phyloP scores from a whole-genome alignment of 2,113 vertebrate species.

The Labeo rohita region DNA sequence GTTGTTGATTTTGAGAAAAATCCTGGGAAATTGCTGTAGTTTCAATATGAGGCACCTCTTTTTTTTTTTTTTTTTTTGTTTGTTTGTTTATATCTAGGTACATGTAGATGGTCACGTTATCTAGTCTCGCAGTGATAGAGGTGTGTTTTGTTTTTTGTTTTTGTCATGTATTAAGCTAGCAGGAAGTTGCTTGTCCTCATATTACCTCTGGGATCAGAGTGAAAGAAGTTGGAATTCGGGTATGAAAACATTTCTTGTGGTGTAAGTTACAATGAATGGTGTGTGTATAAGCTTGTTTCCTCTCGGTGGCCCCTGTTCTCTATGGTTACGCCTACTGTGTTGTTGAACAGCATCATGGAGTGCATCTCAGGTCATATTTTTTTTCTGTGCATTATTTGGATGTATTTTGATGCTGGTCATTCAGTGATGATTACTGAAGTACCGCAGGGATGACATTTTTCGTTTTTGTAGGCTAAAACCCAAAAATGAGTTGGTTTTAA shows the following conservation, averaged over 20 bases:
- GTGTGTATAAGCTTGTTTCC: not conserved
- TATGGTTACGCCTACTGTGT: conserved; percentile 17
- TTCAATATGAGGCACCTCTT: not conserved
- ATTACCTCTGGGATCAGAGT: not conserved
- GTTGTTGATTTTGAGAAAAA: not conserved
- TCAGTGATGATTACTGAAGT: not conserved
- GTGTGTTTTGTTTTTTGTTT: not conserved
- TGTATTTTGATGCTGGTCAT: not conserved
- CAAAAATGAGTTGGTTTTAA: too few species aligned
- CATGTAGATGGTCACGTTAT: not conserved
- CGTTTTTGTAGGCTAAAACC: too few species aligned
- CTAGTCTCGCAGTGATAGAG: not conserved
- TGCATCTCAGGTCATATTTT: conserved; percentile 14
- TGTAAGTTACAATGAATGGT: conserved; percentile 11
- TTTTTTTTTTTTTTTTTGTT: not conserved
- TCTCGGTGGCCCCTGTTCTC: not conserved
- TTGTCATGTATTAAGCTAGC: not conserved
- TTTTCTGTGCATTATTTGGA: not conserved
- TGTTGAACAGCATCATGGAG: conserved; percentile 16
- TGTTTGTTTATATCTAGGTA: not conserved
- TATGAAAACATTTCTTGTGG: conserved; percentile 29
- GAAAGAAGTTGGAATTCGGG: not conserved
- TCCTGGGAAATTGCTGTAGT: not conserved
- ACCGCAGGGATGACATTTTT: not conserved
- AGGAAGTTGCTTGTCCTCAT: not conserved